Base-by-base conservation (phyloP, 2,113 vertebrate species). In the Vombatus ursinus region DNA sequence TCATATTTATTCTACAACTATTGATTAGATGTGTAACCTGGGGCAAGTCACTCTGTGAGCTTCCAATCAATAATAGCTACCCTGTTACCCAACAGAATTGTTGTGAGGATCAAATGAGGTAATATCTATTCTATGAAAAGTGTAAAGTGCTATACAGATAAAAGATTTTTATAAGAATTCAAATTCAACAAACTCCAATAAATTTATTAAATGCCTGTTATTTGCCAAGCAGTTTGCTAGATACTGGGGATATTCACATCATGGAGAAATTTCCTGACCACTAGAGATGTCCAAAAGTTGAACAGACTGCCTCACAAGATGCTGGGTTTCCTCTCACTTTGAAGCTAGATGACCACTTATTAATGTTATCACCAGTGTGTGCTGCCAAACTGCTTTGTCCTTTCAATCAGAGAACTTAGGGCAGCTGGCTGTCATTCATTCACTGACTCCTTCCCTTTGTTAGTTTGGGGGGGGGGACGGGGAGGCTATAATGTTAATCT, bases 1-100 rank as follows among this genome's bases (percentile, higher is more conserved):
- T 54, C 93, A 94, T 11, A 96, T 97, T 96, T 97, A 53, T 91
- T 93, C 90, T 84, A 26, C 1, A 53, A 54, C 52, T 44, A 91
- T 14, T 31, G 25, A 94, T 68, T 37, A 11, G 0, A 28, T 77
- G 12, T 50, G 77, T 23, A 50, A 51, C 1, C 3, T 11, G 49
- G 89, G 44, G 19, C 16, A 94, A 92, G 51, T 54, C 25, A n/a
- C 19, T 92, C n/a, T 91, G 31, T 90, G 50, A 6, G 25, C 52
- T 93, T 94, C 47, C 26, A 90, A 49, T 28, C 95, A 50, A 26
- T 44, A 94, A 84, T n/a, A 8, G 26, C 52, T 84, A 10, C 1
- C 50, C 57, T 9, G 89, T 1, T 51, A 89, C 47, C 51, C 48
- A 84, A 54, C 7, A 90, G 50, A 68, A 90, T n/a, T 51, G 50